Evolutionary conservation across 2,888 invertebrate species (phyloP), one percentile per base, ranked within the genome.

Genomic region (Macrophya alboannulata): DNA sequence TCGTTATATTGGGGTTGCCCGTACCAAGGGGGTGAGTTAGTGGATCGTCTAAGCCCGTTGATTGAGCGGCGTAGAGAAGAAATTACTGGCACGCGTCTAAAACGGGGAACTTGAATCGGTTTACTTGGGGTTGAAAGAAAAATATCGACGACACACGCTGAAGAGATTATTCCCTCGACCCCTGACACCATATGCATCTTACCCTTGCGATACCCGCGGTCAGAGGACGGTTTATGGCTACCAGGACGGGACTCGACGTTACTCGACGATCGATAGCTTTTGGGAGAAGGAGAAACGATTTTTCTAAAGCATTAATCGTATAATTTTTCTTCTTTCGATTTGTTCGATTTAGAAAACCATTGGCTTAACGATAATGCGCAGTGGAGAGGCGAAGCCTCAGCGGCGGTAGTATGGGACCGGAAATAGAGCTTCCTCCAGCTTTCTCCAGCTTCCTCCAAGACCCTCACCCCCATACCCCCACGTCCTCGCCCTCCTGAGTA

Each of bases 401-500:
- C 10, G 51, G 43, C 31, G 81, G 48, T 31, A 21, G 43, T 15
- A 0, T 9, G 31, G 31, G 68, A 90, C 89, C 90, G 90, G 91
- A 91, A 91, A 91, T 90, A 90, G 90, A 90, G 90, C 88, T 91
- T 91, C 89, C 90, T 88, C 86, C 74, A 74, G 81, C 77, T 77
- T 55, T 55, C 55, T 51, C 77, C 77, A 68, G 72, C 74, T 81
- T 62, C 55, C 83, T 82, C 43, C 48, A n/a, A 74, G 71, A 45
- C 72, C 76, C 85, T 68, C 84, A 84, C 86, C 86, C 68, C 83
- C 77, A 85, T 83, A 79, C 82, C 84, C 74, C 84, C 62, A 55
- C 68, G 40, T 77, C 65, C 62, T 86, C 85, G 55, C 76, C 72
- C 12, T 76, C 84, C 55, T 48, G 43, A 85, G 43, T 45, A 68